Evolutionary conservation across 2,888 invertebrate genomes (phyloP).

Genomic region (Xestia xanthographa): DNA sequence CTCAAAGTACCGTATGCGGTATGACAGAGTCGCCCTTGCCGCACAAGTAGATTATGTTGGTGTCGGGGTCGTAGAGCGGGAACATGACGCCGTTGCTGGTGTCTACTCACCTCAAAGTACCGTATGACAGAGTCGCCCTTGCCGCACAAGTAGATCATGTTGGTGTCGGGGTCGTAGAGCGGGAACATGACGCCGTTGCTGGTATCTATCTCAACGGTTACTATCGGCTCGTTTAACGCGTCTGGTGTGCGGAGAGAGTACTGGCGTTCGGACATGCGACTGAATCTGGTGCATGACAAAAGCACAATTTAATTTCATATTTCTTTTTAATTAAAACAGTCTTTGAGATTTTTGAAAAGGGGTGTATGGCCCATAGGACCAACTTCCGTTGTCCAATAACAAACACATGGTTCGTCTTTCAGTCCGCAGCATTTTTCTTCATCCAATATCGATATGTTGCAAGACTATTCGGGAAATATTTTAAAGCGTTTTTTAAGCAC

Average conservation of each 20-base stretch:
- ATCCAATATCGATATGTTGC: too few relatives aligned
- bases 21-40: too few relatives aligned
- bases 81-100: constrained; percentile 75
- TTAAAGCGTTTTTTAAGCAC: too few relatives aligned
- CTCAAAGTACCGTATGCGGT: constrained; percentile 96
- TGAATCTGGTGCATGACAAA: constrained; percentile 91
- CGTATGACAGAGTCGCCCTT: constrained; percentile 99
- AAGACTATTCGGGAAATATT: too few relatives aligned
- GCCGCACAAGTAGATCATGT: constrained; percentile 98
- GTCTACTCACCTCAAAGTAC: constrained; percentile 93
- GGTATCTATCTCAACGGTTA: constrained; percentile 97
- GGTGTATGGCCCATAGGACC: neutral
- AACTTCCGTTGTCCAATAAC: neutral
- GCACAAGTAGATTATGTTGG: too few relatives aligned
- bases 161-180: constrained; percentile 98
- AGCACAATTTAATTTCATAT: neutral
- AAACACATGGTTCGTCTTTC: neutral
- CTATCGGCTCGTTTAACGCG: constrained; percentile 96
- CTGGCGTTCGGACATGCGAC: constrained; percentile 99
- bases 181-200: constrained; percentile 99
- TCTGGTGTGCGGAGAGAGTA: constrained; percentile 98
- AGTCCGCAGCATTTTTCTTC: too few relatives aligned
- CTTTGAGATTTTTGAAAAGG: neutral
- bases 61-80: too few relatives aligned
- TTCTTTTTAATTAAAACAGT: neutral